These are phyloP conservation scores for Pollicipes pollicipes DNA, from an alignment of 1,140 invertebrate species.

Conservation along the genomic window DNA sequence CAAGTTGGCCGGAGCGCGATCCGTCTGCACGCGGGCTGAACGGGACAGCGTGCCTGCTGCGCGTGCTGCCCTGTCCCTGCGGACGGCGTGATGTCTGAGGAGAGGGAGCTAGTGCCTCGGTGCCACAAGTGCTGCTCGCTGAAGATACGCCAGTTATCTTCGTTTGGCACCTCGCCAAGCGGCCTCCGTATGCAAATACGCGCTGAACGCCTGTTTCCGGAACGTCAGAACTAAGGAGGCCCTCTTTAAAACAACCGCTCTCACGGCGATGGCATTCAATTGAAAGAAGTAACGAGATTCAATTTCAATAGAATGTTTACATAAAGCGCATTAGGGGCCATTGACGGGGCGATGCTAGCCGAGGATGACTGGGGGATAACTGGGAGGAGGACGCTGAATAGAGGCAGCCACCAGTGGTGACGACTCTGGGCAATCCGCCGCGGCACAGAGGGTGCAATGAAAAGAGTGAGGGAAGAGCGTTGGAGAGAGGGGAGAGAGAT, in stretches of 20 bases:
- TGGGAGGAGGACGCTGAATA: background rate
- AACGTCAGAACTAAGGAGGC: background rate
- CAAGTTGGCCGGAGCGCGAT: background rate
- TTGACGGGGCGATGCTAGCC: background rate
- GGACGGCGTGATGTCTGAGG: too few relatives aligned
- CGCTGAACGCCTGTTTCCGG: background rate
- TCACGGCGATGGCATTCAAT: background rate
- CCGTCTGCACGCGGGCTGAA: background rate
- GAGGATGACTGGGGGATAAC: background rate
- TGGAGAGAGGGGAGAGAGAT: background rate
- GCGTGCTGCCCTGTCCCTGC: too few relatives aligned
- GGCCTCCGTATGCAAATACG: background rate
- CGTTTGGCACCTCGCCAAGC: background rate
- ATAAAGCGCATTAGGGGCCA: background rate
- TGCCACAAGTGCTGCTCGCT: background rate
- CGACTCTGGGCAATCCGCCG: background rate
- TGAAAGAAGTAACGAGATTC: background rate
- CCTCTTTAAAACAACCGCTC: background rate
- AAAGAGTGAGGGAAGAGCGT: background rate
- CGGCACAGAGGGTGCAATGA: too few relatives aligned
- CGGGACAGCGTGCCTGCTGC: too few relatives aligned
- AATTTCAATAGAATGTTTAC: slow-evolving; percentile 2
- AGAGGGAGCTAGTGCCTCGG: background rate
- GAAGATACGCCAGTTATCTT: background rate
- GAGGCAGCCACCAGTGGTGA: background rate